Evolutionary conservation across 1,140 invertebrate genomes (phyloP), one percentile per base, ranked within the genome.

Genomic region (Ctenoplectra terminalis): DNA sequence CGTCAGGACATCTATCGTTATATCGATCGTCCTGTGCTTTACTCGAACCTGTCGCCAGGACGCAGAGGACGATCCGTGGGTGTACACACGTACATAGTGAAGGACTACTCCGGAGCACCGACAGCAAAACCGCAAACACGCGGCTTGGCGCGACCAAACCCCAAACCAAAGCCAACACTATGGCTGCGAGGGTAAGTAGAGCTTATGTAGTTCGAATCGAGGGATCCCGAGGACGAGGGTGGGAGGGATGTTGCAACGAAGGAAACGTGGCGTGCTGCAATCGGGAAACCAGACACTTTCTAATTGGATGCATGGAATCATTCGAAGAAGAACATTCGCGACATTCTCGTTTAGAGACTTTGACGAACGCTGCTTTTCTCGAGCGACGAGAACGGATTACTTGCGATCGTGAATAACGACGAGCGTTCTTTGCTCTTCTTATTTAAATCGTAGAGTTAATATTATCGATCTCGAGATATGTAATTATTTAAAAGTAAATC

Each of bases 81-180:
- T 74, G 78, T 80, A 76, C 54, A 79, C 81, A 76, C 63, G 71
- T 83, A 69, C 61, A 73, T 61, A 69, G 31, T 29, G 60, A 54
- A 78, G 79, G 78, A 71, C 87, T 92, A 91, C 90, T 90, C 82
- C 87, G 78, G 81, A 91, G 89, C 84, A 92, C 89, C 91, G 91
- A 92, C 91, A 91, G 92, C 91, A 91, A 93, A 93, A 93, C 92
- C 93, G 89, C 93, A 93, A 94, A 92, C 92, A 92, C 90, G 92
- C 90, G 92, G 92, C 90, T 93, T 92, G 90, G 87, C 88, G 90
- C 90, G 88, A 89, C 90, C 90, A 91, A 92, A 92, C 88, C 90
- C 88, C 89, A 93, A 92, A 93, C 93, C 92, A 93, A 90, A 93
- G 92, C 90, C 89, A 93, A 93, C 89, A 92, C 89, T 90, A 90